phyloP scores from a whole-genome alignment of 2,113 vertebrate species.

The Pseudopipra pipra region DNA sequence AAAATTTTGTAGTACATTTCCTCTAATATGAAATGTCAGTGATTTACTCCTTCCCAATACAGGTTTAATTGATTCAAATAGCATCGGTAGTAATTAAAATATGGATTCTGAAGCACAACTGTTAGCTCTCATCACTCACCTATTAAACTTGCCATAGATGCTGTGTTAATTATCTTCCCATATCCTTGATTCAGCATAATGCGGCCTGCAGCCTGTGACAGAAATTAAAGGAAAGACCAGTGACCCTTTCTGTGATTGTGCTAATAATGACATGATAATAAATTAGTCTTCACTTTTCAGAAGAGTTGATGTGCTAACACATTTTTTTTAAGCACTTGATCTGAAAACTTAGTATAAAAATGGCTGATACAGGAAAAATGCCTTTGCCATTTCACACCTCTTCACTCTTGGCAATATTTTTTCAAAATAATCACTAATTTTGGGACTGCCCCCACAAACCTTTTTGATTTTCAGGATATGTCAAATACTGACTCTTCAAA shows the following conservation, averaged over 20 bases:
- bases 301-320: slow-evolving; percentile 74
- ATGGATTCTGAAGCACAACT: slow-evolving; percentile 76
- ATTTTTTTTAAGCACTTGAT: slow-evolving; percentile 62
- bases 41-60: slow-evolving; percentile 74
- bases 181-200: slow-evolving; percentile 95
- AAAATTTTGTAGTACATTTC: slow-evolving; percentile 75
- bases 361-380: slow-evolving; percentile 46
- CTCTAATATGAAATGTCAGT: slow-evolving; percentile 61
- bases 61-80: slow-evolving; percentile 67
- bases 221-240: slow-evolving; percentile 85
- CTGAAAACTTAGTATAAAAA: slow-evolving; percentile 69
- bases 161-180: slow-evolving; percentile 94
- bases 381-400: background rate
- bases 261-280: slow-evolving; percentile 83
- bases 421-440: background rate
- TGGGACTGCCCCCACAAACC: background rate
- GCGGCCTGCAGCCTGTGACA: slow-evolving; percentile 87
- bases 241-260: slow-evolving; percentile 83
- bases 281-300: slow-evolving; percentile 82
- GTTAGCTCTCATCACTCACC: slow-evolving; percentile 89
- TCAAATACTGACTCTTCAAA: background rate
- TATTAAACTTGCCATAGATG: slow-evolving; percentile 95
- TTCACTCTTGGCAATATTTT: background rate
- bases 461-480: background rate
- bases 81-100: slow-evolving; percentile 79